Base-by-base conservation (phyloP, 1,140 invertebrate genomes). In the Macrotrachela quadricornifera region DNA sequence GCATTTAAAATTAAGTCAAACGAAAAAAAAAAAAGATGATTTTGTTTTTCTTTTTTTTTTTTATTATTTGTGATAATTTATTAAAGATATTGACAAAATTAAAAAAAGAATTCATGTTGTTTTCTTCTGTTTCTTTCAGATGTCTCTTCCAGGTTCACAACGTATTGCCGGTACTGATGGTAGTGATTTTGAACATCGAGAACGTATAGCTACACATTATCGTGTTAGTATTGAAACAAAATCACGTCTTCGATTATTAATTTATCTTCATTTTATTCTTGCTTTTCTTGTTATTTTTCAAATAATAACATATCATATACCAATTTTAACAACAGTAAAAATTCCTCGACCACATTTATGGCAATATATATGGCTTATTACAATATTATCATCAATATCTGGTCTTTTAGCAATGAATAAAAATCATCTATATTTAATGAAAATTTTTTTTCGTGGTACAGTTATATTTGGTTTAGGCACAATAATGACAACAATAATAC, bases 351-450 rank as follows among this genome's bases (percentile, higher is more conserved):
- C 85, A 30, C 65, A 83, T 36, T 76, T 78, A 69, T 95, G 88
- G 87, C 87, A 95, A 71, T 94, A 87, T 65, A 76, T 85, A 57
- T 95, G 88, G 88, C 79, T 83, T 58, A 71, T 78, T 6, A 88
- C 85, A 59, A 68, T 90, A 49, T 66, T 86, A n/a, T 74, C 84
- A 41, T 82, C 83, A 43, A 80, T 88, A 64, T 64, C 88, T 30
- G 86, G 81, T 15, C 71, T 91, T 21, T 78, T 81, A 41, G 82
- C 87, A 16, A 77, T 86, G 57, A 79, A 81, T 59, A 79, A 77
- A 58, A 95, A 92, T 69, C 79, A 79, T 62, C 75, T 81, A 38
- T 73, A 76, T 46, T 75, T 79, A 1, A 76, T 95, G 63, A 74
- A 80, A 61, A 76, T 80, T 59, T 91, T 86, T 60, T 79, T 88